Evolutionary conservation across 2,113 vertebrate species (phyloP), one percentile per base, ranked within the genome.

Genomic region (Tyrannus savana): DNA sequence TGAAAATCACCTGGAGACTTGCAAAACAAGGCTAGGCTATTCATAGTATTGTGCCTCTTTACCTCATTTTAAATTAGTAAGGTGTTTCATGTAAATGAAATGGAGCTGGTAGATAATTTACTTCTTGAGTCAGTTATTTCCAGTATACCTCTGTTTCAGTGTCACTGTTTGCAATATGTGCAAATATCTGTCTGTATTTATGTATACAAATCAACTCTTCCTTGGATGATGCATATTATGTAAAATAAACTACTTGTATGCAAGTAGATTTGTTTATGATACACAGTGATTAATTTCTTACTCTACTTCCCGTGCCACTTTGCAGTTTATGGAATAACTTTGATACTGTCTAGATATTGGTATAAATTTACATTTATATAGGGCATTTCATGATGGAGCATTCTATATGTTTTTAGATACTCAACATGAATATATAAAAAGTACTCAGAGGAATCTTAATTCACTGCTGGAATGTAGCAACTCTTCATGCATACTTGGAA

Each of bases 281-380:
- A 37, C 5, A 30, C 7, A 46, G 5, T 11, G 12, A 78, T 56
- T 84, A 33, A 73, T 82, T 87, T 85, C 42, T 67, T 52, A 50
- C 25, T 63, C 19, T 73, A 14, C 37, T 56, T 59, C 9, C 1
- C 21, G 27, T 58, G 17, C 9, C 6, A 33, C 25, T 58, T 72
- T 59, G 7, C 13, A 60, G 24, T 67, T 64, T 55, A 15, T 78
- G 35, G 56, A 75, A 82, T 67, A 82, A 78, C 49, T 80, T 89
- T 25, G 25, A 81, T 78, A 21, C 21, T 85, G 47, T 59, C 49
- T 89, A 68, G 30, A 56, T 91, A 77, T 41, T 58, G 49, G 15
- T 81, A 44, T 31, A 68, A 84, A 96, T 82, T 89, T 87, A 74
- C 47, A 78, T 67, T 94, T 84, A 39, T 78, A 71, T 47, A 66